A percentile compares a stretch with the other conserved stretches of the same genome.
These are phyloP conservation scores for Meda fulgida DNA, from an alignment of 2,797 vertebrate species.

Conservation along the genomic window DNA sequence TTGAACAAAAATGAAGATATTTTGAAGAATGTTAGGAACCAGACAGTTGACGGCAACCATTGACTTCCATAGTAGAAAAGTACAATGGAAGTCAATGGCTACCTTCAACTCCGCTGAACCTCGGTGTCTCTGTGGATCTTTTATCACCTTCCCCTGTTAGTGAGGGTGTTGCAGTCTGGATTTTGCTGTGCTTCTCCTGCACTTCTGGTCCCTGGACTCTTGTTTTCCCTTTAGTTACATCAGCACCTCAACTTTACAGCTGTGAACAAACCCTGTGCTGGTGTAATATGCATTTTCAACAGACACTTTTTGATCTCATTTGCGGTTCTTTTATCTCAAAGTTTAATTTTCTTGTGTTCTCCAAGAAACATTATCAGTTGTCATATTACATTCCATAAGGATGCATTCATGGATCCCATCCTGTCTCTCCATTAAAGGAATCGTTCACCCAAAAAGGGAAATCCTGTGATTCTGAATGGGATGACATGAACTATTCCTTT, in stretches of 20 bases:
- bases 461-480: not conserved
- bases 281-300: not conserved
- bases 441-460: not conserved
- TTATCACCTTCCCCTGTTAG: not conserved
- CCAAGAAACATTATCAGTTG: slow-evolving; percentile 6
- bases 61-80: not conserved
- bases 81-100: not conserved
- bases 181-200: slow-evolving; percentile 25
- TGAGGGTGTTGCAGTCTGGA: not conserved
- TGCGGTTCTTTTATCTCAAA: slow-evolving; percentile 11
- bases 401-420: slow-evolving; percentile 5
- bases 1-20: not conserved
- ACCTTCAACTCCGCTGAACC: not conserved
- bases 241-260: slow-evolving; percentile 40
- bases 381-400: slow-evolving; percentile 1
- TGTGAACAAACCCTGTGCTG: slow-evolving; percentile 3
- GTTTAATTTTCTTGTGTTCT: slow-evolving; percentile 6
- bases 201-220: slow-evolving; percentile 32
- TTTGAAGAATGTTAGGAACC: not conserved
- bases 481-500: slow-evolving; percentile 32
- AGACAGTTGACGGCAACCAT: not conserved
- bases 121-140: not conserved
- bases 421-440: not conserved
- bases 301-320: not conserved
- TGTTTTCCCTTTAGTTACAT: slow-evolving; percentile 1